A percentile compares a stretch with the other conserved stretches of the same genome.
phyloP scores from a whole-genome alignment of 2,113 vertebrate genomes.

The Mustelus asterias region DNA sequence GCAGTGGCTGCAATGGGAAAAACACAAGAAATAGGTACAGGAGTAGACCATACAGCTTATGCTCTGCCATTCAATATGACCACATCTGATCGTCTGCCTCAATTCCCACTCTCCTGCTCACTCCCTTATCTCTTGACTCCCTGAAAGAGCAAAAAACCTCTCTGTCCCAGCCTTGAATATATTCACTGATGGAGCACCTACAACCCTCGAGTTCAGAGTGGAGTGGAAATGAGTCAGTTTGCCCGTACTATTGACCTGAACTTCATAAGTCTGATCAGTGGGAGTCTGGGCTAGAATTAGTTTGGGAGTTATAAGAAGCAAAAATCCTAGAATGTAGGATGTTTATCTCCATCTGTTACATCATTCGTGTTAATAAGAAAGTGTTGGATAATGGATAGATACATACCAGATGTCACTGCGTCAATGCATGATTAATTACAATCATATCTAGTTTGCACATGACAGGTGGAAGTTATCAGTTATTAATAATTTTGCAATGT shows the following conservation, averaged over 20 bases:
- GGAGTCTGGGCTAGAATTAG: background rate
- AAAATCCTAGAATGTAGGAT: background rate
- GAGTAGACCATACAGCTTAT: too few relatives aligned
- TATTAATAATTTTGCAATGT: conserved; percentile 20
- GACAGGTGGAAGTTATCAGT: background rate
- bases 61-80: too few relatives aligned
- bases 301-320: conserved; percentile 11
- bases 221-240: background rate
- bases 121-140: too few relatives aligned
- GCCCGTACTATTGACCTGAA: background rate
- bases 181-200: background rate
- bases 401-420: background rate
- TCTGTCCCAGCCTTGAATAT: background rate
- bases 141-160: too few relatives aligned
- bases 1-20: background rate
- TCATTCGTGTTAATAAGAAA: background rate
- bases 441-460: background rate
- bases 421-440: background rate
- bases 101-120: too few relatives aligned
- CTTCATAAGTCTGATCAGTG: conserved; percentile 1
- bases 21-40: too few relatives aligned
- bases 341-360: conserved; percentile 1
- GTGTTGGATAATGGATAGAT: background rate
- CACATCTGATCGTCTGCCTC: too few relatives aligned
- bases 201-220: background rate